A percentile compares a stretch with the other conserved stretches of the same genome.
Conservation (phyloP, 2,888 invertebrate genomes). For the Opisthograptis luteolata region DNA sequence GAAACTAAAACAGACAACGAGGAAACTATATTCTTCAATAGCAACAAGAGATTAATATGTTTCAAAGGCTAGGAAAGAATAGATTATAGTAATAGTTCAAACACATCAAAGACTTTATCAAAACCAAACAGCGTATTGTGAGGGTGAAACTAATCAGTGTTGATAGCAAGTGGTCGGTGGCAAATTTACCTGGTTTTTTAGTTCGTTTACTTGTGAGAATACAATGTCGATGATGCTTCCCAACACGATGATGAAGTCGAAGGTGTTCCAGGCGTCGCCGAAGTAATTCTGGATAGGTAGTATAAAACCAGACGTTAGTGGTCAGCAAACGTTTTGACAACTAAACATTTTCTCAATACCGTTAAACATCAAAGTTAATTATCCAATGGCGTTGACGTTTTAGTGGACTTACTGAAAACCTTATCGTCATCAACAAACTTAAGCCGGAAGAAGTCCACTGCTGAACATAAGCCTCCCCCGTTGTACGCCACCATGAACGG, state of each 20-base stretch:
- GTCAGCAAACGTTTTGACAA: too few relatives aligned
- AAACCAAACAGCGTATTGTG: constrained; percentile 36
- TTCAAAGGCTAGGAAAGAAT: background rate
- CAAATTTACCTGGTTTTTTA: constrained; percentile 83
- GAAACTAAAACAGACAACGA: background rate
- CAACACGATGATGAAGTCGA: constrained; percentile 98
- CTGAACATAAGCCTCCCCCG: too few relatives aligned
- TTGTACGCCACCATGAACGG: too few relatives aligned
- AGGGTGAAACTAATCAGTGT: constrained; percentile 32
- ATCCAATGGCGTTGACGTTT: too few relatives aligned
- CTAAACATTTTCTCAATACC: too few relatives aligned
- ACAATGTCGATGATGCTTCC: constrained; percentile 99
- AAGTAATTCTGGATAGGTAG: constrained; percentile 95
- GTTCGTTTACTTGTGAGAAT: constrained; percentile 97
- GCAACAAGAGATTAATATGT: background rate
- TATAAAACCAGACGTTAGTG: background rate
- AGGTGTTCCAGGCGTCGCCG: constrained; percentile 98
- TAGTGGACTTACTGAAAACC: too few relatives aligned
- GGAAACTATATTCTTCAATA: background rate
- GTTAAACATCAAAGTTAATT: too few relatives aligned
- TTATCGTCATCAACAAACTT: too few relatives aligned
- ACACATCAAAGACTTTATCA: constrained; percentile 23
- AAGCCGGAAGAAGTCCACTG: too few relatives aligned
- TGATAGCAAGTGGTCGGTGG: constrained; percentile 30
- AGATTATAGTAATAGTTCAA: background rate